Evolutionary conservation across 2,888 invertebrate species (phyloP).

Genomic region (Dorcus parallelipipedus): DNA sequence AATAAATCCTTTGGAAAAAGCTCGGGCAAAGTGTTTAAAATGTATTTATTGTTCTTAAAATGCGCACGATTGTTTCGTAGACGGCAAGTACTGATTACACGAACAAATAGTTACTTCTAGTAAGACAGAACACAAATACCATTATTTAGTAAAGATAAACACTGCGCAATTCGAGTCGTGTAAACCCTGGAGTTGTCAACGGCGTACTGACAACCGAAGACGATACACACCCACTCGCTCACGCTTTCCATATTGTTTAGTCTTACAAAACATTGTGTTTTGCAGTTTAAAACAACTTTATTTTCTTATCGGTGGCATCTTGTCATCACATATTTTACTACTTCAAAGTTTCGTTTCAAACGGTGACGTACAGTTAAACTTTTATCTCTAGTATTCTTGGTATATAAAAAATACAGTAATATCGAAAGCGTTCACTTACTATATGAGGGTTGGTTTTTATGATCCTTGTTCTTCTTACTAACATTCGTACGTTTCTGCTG

Average conservation of each 20-base stretch:
- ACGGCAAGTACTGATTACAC: slow-evolving; percentile 17
- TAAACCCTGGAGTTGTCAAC: slow-evolving; percentile 20
- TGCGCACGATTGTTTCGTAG: neutral
- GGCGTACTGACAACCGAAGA: slow-evolving; percentile 9
- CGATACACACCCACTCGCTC: slow-evolving; percentile 23
- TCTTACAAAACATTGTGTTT: neutral
- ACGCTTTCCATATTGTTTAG: slow-evolving; percentile 7
- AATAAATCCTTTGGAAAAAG: too few relatives aligned
- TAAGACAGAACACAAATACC: slow-evolving; percentile 31
- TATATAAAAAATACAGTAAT: too few relatives aligned
- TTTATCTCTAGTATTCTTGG: too few relatives aligned
- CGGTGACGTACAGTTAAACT: too few relatives aligned
- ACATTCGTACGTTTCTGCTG: too few relatives aligned
- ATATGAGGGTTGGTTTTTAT: too few relatives aligned
- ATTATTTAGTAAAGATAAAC: slow-evolving; percentile 39
- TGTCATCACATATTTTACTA: neutral
- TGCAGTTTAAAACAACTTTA: too few relatives aligned
- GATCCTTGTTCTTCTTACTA: too few relatives aligned
- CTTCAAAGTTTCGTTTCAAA: too few relatives aligned
- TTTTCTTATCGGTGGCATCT: neutral
- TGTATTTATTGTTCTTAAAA: neutral
- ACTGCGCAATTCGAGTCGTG: slow-evolving; percentile 32
- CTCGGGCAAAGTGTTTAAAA: too few relatives aligned
- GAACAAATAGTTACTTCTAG: slow-evolving; percentile 21
- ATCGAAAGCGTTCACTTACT: too few relatives aligned